Conservation (phyloP, 2,888 invertebrate genomes). For the Eupithecia abbreviata region DNA sequence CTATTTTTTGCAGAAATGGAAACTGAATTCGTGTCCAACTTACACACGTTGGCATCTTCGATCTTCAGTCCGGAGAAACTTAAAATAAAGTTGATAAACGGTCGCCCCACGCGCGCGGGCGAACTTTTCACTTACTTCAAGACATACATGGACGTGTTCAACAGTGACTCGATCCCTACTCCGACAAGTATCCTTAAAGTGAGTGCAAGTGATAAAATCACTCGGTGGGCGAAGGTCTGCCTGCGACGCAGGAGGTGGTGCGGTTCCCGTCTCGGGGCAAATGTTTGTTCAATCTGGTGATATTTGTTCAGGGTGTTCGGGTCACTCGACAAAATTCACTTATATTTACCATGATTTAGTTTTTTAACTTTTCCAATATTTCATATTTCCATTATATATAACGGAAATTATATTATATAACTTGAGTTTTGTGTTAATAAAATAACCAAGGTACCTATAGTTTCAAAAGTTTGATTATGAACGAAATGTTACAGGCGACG, state of each 20-base stretch:
- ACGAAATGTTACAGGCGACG: neutral
- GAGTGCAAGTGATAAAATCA: conserved; percentile 28
- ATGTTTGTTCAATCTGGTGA: too few relatives aligned
- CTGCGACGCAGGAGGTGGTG: too few relatives aligned
- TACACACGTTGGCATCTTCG: conserved; percentile 91
- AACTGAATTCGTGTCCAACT: conserved; percentile 90
- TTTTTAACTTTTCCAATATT: too few relatives aligned
- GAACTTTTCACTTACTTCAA: conserved; percentile 96
- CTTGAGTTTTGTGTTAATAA: too few relatives aligned
- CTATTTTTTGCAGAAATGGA: conserved; percentile 87
- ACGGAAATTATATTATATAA: too few relatives aligned
- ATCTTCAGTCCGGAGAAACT: conserved; percentile 92
- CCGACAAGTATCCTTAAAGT: conserved; percentile 97
- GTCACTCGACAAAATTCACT: too few relatives aligned
- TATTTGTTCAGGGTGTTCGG: too few relatives aligned
- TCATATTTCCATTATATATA: too few relatives aligned
- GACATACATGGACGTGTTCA: conserved; percentile 96
- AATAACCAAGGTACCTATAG: too few relatives aligned
- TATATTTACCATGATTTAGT: too few relatives aligned
- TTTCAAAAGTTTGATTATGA: neutral
- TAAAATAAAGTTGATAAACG: conserved; percentile 94
- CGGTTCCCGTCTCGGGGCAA: too few relatives aligned
- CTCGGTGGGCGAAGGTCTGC: too few relatives aligned
- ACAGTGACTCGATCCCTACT: conserved; percentile 95
- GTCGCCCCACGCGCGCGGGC: conserved; percentile 92